phyloP scores from a whole-genome alignment of 2,888 invertebrate species.

The Cheilosia grossa region DNA sequence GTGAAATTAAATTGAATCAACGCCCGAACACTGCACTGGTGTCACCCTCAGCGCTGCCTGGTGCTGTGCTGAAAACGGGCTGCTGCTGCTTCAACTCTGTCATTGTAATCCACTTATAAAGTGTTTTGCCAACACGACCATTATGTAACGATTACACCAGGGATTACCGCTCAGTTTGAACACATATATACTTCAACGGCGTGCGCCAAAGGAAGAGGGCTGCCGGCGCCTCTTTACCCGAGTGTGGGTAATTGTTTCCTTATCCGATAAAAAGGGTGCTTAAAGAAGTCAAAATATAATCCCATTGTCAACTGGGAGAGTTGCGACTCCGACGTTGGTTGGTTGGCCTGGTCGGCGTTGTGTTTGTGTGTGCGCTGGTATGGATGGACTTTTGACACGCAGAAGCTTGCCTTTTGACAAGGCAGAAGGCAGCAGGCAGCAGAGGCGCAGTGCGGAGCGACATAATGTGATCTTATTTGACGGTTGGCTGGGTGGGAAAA shows the following conservation, averaged over 20 bases:
- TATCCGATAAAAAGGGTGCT: conserved; percentile 75
- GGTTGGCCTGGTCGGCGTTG: conserved; percentile 15
- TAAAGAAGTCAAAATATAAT: conserved; percentile 75
- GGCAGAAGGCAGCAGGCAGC: conserved; percentile 37
- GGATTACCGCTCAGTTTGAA: conserved; percentile 56
- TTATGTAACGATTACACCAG: conserved; percentile 74
- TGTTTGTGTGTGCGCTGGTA: conserved; percentile 11
- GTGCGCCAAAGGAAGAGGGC: conserved; percentile 53
- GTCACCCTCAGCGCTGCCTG: conserved; percentile 53
- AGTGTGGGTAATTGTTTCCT: conserved; percentile 74
- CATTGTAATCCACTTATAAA: conserved; percentile 75
- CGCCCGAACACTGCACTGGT: conserved; percentile 22
- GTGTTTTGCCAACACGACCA: conserved; percentile 75
- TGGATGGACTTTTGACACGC: conserved; percentile 64
- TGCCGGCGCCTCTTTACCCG: conserved; percentile 22
- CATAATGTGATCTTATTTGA: conserved; percentile 73
- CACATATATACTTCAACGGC: conserved; percentile 20
- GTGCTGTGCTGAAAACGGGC: conserved; percentile 52
- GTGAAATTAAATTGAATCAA: conserved; percentile 72
- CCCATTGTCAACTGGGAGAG: conserved; percentile 72
- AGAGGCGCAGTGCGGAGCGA: conserved; percentile 1
- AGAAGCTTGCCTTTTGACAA: conserved; percentile 62
- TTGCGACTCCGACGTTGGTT: conserved; percentile 38
- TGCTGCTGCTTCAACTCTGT: conserved; percentile 46
- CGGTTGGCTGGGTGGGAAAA: conserved; percentile 74